Conservation (phyloP, 2,797 vertebrate genomes). For the Channallabes apus region DNA sequence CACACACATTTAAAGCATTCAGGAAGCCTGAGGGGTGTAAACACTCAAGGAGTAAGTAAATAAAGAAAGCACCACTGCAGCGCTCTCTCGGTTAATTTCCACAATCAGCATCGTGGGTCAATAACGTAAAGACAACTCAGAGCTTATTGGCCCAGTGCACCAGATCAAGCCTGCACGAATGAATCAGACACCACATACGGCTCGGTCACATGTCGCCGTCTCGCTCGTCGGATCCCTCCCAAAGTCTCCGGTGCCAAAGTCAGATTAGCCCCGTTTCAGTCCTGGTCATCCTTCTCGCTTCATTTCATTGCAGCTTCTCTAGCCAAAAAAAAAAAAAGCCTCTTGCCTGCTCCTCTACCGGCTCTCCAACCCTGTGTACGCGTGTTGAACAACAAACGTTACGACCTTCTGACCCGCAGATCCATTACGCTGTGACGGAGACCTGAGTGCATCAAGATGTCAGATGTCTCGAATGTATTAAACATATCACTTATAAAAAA, state of each 20-base stretch:
- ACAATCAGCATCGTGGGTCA: not conserved
- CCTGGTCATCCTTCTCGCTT: constrained; percentile 3
- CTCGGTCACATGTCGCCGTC: constrained; percentile 56
- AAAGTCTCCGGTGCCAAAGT: constrained; percentile 40
- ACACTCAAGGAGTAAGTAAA: no score
- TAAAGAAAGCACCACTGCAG: not conserved
- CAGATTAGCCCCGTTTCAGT: constrained; percentile 17
- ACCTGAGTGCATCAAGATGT: not conserved
- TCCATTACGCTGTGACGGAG: no score
- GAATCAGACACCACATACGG: constrained; percentile 57
- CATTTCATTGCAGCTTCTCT: not conserved
- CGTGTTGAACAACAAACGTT: not conserved
- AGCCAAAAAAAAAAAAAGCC: not conserved
- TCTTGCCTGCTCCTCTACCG: not conserved
- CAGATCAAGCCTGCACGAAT: constrained; percentile 23
- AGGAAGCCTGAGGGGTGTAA: no score
- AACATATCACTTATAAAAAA: not conserved
- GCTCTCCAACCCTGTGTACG: not conserved
- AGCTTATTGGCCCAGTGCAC: no score
- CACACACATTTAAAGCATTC: no score
- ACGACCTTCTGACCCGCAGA: no score
- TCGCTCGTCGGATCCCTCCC: constrained; percentile 58
- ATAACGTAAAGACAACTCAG: no score
- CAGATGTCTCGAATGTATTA: no score
- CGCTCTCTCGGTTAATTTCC: not conserved